These are phyloP conservation scores for Ferrisia virgata DNA, from an alignment of 2,888 invertebrate species.

Conservation along the genomic window DNA sequence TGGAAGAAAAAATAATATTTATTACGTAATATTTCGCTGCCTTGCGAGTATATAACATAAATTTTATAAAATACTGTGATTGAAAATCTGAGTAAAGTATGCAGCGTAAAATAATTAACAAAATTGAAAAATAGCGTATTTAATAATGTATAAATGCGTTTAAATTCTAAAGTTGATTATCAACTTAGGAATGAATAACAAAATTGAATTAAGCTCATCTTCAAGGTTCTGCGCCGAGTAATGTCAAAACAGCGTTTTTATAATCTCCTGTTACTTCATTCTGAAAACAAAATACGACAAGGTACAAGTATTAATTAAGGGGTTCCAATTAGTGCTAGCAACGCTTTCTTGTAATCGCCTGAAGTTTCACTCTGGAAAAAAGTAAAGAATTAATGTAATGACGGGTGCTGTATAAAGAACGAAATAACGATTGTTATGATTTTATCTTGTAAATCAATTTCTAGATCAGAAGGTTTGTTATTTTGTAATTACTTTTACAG, in stretches of 20 bases:
- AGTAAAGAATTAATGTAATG: not conserved
- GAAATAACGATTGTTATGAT: not conserved
- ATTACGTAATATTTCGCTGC: not conserved
- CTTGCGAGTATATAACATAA: not conserved
- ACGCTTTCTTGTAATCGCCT: conserved; percentile 46
- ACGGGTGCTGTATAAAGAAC: not conserved
- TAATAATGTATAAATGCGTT: not conserved
- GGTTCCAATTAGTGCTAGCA: conserved; percentile 38
- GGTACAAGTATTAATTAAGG: conserved; percentile 2
- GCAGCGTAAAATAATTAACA: not conserved
- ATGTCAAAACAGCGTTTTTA: not conserved
- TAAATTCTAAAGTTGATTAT: not conserved
- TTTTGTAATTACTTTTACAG: no score
- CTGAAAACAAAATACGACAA: not conserved
- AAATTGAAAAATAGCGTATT: not conserved
- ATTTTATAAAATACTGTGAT: not conserved
- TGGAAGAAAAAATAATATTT: not conserved
- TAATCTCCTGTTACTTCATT: not conserved
- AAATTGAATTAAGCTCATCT: not conserved
- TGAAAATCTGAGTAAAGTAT: not conserved
- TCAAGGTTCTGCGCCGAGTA: not conserved
- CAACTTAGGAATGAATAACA: conserved; percentile 7
- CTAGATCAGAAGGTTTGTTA: no score
- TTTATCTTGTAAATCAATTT: no score
- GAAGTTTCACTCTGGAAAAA: conserved; percentile 46